Evolutionary conservation across 2,888 invertebrate genomes (phyloP).

Genomic region (Nyleta sp.): DNA sequence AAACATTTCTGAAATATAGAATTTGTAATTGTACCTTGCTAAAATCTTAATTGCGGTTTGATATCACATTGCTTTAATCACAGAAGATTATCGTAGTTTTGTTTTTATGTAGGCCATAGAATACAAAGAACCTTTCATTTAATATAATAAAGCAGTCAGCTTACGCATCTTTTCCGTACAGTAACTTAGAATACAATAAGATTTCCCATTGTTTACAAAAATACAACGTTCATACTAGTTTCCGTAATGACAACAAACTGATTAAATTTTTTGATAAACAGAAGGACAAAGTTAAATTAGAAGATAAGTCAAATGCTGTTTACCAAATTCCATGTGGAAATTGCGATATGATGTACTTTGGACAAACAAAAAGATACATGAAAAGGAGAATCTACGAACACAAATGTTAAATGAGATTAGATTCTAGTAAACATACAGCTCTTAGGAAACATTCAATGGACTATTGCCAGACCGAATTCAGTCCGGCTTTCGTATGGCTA

Average conservation of each 20-base stretch:
- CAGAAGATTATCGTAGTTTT: too few relatives aligned
- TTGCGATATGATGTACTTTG: background rate
- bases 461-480: too few relatives aligned
- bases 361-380: too few relatives aligned
- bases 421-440: background rate
- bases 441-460: background rate
- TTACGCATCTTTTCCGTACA: too few relatives aligned
- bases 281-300: background rate
- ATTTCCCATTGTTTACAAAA: background rate
- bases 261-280: constrained; percentile 5
- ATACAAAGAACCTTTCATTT: too few relatives aligned
- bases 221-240: background rate
- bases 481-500: too few relatives aligned
- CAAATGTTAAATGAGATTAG: background rate
- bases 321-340: background rate
- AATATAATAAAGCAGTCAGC: too few relatives aligned
- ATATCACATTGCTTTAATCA: too few relatives aligned
- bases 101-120: too few relatives aligned
- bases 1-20: too few relatives aligned
- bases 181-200: background rate
- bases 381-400: background rate
- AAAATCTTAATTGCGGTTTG: too few relatives aligned
- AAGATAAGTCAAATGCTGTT: background rate
- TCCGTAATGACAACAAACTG: background rate
- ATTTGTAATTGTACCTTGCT: too few relatives aligned